Evolutionary conservation across 2,888 invertebrate genomes (phyloP).

Genomic region (Diaphora mendica): DNA sequence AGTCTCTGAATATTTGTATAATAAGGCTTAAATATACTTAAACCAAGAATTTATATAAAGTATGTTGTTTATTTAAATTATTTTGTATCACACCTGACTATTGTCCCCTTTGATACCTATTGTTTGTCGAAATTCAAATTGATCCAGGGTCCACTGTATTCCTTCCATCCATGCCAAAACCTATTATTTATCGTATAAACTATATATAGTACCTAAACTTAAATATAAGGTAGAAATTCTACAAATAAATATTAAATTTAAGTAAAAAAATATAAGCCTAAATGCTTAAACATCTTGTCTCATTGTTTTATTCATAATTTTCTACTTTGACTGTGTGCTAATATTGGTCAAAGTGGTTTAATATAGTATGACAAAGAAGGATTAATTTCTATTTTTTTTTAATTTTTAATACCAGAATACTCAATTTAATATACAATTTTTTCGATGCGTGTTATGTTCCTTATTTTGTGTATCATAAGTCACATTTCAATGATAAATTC

Average conservation of each 20-base stretch:
- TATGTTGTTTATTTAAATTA: not conserved
- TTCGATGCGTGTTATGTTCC: not conserved
- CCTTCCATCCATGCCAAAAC: conserved; percentile 63
- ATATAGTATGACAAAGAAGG: not conserved
- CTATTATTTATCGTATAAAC: conserved; percentile 38
- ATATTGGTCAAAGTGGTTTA: not conserved
- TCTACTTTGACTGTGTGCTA: not conserved
- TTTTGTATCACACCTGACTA: conserved; percentile 5
- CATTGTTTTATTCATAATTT: not conserved
- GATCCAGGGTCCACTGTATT: conserved; percentile 67
- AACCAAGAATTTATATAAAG: conserved; percentile 5
- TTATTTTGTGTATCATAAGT: not conserved
- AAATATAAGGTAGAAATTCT: conserved; percentile 28
- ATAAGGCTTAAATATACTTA: conserved; percentile 15
- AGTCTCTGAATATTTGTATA: not conserved
- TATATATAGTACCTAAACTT: conserved; percentile 40
- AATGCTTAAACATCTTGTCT: not conserved
- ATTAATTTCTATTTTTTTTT: not conserved
- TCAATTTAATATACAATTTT: not conserved
- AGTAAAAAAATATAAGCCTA: conserved; percentile 7
- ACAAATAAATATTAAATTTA: conserved; percentile 13
- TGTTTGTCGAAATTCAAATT: conserved; percentile 34
- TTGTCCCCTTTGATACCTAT: conserved; percentile 16
- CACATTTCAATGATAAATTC: not conserved
- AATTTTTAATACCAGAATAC: not conserved